phyloP scores from a whole-genome alignment of 2,888 invertebrate species.

The Cataglyphis cursor region DNA sequence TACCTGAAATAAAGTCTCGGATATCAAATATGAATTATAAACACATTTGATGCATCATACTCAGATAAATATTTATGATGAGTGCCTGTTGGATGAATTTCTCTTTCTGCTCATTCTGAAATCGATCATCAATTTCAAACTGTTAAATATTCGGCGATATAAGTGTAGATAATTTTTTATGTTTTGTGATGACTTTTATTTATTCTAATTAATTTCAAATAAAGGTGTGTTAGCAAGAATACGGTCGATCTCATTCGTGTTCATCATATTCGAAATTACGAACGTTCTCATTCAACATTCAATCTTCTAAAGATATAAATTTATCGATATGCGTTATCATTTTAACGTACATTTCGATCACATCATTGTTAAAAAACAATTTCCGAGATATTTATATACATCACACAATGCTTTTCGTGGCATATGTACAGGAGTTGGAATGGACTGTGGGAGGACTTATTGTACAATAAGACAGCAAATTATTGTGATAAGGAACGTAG shows the following conservation, averaged over 20 bases:
- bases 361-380: not conserved
- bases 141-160: conserved; percentile 52
- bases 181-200: conserved; percentile 58
- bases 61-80: conserved; percentile 24
- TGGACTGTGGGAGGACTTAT: not conserved
- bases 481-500: conserved; percentile 42
- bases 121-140: conserved; percentile 50
- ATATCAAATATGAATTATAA: conserved; percentile 23
- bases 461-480: not conserved
- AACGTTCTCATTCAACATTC: not conserved
- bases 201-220: conserved; percentile 59
- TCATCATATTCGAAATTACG: not conserved
- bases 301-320: not conserved
- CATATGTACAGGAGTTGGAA: not conserved
- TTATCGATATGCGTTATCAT: not conserved
- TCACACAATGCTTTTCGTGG: not conserved
- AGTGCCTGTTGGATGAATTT: not conserved
- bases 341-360: conserved; percentile 7
- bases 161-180: conserved; percentile 43
- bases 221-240: not conserved
- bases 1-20: conserved; percentile 27
- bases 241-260: not conserved
- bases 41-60: conserved; percentile 1
- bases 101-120: conserved; percentile 40
- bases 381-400: conserved; percentile 5